Conservation (phyloP, 2,113 vertebrate species). For the Formicarius rufipectus region DNA sequence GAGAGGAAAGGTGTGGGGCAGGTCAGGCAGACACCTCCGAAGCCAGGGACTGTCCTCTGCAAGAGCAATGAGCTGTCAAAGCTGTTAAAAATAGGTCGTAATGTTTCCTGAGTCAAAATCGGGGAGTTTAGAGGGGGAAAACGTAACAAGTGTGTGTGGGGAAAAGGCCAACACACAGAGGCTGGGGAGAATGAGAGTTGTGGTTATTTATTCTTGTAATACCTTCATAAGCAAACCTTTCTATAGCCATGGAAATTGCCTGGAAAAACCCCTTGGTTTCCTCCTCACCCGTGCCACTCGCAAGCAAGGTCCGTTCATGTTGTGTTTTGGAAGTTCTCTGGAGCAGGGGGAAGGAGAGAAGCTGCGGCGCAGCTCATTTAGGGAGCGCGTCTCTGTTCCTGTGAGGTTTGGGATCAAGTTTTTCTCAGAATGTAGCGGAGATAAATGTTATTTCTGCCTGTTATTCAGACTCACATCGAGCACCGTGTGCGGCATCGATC, state of each 20-base stretch:
- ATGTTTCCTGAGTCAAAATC: not conserved
- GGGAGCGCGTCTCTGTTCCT: not conserved
- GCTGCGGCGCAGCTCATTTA: not conserved
- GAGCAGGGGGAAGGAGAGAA: fast-evolving
- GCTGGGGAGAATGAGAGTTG: not conserved
- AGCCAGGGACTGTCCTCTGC: not conserved
- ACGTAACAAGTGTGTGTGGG: not conserved
- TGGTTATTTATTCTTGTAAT: not conserved
- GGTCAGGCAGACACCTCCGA: not conserved
- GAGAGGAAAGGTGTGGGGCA: not conserved
- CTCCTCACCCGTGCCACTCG: not conserved
- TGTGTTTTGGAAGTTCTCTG: not conserved
- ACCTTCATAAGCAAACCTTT: not conserved
- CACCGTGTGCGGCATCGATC: not conserved
- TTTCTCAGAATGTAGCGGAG: not conserved
- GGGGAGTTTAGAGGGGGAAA: not conserved
- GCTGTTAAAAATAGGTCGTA: not conserved
- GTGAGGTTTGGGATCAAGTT: not conserved
- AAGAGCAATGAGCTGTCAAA: not conserved
- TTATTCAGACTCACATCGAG: no score
- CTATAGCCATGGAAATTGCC: not conserved
- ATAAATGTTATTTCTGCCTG: not conserved
- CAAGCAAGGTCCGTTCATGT: fast-evolving
- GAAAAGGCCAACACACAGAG: not conserved
- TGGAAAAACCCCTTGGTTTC: not conserved